phyloP scores from a whole-genome alignment of 2,888 invertebrate species.

The Yponomeuta malinellus region DNA sequence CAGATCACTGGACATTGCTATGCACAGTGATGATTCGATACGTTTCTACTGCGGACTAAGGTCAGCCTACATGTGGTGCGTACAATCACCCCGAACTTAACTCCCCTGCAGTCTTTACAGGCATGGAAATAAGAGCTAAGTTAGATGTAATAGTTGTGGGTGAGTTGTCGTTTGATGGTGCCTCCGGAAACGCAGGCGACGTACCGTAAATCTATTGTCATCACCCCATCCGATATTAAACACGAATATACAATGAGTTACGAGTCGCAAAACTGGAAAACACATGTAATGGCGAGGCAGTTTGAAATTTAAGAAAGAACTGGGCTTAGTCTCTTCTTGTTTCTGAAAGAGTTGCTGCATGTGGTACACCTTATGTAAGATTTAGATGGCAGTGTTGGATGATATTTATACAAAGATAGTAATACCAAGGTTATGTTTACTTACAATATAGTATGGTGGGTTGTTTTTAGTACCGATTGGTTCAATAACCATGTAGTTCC shows the following conservation, averaged over 20 bases:
- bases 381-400: too few species aligned
- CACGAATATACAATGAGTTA: not conserved
- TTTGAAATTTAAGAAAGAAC: too few species aligned
- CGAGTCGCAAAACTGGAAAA: not conserved
- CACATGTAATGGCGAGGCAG: not conserved
- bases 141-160: not conserved
- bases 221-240: conserved; percentile 25
- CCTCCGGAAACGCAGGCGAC: conserved; percentile 35
- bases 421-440: too few species aligned
- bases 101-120: not conserved
- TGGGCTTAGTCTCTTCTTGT: too few species aligned
- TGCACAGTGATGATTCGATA: conserved; percentile 14
- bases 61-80: not conserved
- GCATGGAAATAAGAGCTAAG: not conserved
- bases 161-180: not conserved
- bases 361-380: too few species aligned
- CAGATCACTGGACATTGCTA: conserved; percentile 7
- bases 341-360: too few species aligned
- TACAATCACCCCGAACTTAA: not conserved
- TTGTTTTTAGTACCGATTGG: too few species aligned
- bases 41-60: conserved; percentile 12
- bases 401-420: too few species aligned
- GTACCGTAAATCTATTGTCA: conserved; percentile 38
- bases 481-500: too few species aligned
- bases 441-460: too few species aligned